Conservation (phyloP, 2,113 vertebrate genomes). For the Misgurnus mizolepis region DNA sequence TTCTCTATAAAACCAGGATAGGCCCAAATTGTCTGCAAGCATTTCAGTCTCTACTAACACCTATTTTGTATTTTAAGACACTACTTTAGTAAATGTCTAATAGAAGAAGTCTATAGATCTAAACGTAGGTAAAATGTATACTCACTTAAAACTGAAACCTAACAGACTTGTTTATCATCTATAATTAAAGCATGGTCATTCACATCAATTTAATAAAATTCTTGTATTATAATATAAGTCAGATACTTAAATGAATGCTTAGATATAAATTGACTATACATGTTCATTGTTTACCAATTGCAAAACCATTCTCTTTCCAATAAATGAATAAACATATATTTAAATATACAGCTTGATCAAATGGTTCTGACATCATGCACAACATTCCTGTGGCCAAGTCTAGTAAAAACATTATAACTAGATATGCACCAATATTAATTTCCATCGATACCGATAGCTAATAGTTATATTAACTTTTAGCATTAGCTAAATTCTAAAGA, state of each 20-base stretch:
- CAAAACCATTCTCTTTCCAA: not conserved
- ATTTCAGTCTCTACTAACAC: not conserved
- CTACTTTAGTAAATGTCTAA: not conserved
- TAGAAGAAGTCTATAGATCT: not conserved
- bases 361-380: not conserved
- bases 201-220: not conserved
- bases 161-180: too few relatives aligned
- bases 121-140: not conserved
- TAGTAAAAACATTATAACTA: too few relatives aligned
- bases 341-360: not conserved
- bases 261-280: not conserved
- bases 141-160: not conserved
- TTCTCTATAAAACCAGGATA: not conserved
- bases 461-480: too few relatives aligned
- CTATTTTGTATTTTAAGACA: not conserved
- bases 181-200: not conserved
- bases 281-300: not conserved
- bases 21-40: not conserved
- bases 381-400: not conserved
- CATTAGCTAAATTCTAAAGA: too few relatives aligned
- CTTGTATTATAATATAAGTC: not conserved
- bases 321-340: too few relatives aligned
- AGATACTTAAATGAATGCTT: constrained; percentile 9
- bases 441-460: too few relatives aligned
- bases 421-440: too few relatives aligned